Base-by-base conservation (phyloP, 37 sponge, comb jelly and placozoan genomes). In the Haliclona indistincta region DNA sequence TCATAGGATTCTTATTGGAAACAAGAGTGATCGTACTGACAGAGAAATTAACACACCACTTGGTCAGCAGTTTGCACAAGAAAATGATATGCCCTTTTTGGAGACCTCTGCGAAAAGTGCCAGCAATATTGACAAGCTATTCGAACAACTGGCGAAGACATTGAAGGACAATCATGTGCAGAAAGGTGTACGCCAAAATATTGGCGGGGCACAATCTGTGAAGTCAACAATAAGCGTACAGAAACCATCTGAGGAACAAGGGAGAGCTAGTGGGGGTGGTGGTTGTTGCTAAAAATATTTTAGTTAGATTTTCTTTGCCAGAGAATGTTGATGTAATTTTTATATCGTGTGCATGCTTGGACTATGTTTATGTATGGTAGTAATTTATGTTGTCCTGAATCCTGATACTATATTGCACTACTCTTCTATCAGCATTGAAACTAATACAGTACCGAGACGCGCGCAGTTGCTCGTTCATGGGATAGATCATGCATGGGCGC, bases 71-170 rank as follows among this genome's bases (percentile, higher is more conserved):
- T 85, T 95, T 82, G 82, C 96, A 26, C 42, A 66, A 22, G 76
- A 88, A 45, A 71, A 95, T 55, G 79, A 51, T 32, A 95, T 95
- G 96, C 91, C 96, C 3, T 93, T 85, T 68, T 54, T 91, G 38
- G 96, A 95, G 63, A 95, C 96, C 0, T 93, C 94, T 2, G 96
- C 96, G 2, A 95, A 92, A 60, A 91, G 78, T 36, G 74, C 92
- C n/a, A 64, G 68, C 42, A 91, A 91, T 37, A 86, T 94, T 47
- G 95, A 90, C 28, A 88, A 87, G 63, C 71, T 90, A 63, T 94
- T 94, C 66, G 55, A 62, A 35, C 80, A 78, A 62, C 71, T 92
- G 40, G 89, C 89, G 23, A 74, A 88, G 55, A 81, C 74, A 0
- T 78, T 92, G 2, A 72, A 82, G n/a, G 91, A 90, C 56, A 43